Evolutionary conservation across 2,113 vertebrate species (phyloP).

Genomic region (Pao palembangensis): DNA sequence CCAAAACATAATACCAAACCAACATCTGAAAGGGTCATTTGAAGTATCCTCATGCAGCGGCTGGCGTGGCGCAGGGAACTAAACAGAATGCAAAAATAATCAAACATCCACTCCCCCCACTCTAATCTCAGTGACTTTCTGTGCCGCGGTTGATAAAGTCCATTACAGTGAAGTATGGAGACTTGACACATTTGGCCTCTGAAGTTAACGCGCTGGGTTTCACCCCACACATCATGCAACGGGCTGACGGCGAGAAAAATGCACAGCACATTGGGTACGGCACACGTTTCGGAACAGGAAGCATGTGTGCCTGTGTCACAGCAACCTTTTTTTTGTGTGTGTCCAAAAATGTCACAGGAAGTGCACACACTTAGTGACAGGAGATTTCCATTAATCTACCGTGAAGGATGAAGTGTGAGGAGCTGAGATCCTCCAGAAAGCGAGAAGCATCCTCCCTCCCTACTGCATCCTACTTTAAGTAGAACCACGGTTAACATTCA

Average conservation of each 20-base stretch:
- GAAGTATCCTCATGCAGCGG: slow-evolving; percentile 45
- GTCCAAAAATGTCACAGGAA: not conserved
- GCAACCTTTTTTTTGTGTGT: not conserved
- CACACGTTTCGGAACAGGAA: slow-evolving; percentile 29
- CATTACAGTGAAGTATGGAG: slow-evolving; percentile 66
- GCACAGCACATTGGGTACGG: slow-evolving; percentile 26
- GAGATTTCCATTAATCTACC: slow-evolving; percentile 37
- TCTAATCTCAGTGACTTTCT: slow-evolving; percentile 71
- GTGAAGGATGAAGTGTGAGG: slow-evolving; percentile 31
- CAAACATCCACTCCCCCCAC: slow-evolving; percentile 52
- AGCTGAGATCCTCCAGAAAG: slow-evolving; percentile 45
- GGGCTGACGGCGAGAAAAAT: slow-evolving; percentile 47
- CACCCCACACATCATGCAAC: slow-evolving; percentile 44
- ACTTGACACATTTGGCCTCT: slow-evolving; percentile 62
- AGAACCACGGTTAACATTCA: slow-evolving; percentile 73
- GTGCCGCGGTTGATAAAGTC: slow-evolving; percentile 68
- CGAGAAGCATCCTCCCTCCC: slow-evolving; percentile 47
- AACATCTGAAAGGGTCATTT: slow-evolving; percentile 45
- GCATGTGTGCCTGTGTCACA: slow-evolving; percentile 11
- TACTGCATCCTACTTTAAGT: slow-evolving; percentile 54
- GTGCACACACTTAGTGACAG: no score
- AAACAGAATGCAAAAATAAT: slow-evolving; percentile 67
- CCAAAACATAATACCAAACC: no score
- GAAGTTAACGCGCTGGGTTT: slow-evolving; percentile 53
- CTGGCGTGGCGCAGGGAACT: slow-evolving; percentile 30